Evolutionary conservation across 2,797 vertebrate species (phyloP).

Genomic region (Myripristis murdjan): DNA sequence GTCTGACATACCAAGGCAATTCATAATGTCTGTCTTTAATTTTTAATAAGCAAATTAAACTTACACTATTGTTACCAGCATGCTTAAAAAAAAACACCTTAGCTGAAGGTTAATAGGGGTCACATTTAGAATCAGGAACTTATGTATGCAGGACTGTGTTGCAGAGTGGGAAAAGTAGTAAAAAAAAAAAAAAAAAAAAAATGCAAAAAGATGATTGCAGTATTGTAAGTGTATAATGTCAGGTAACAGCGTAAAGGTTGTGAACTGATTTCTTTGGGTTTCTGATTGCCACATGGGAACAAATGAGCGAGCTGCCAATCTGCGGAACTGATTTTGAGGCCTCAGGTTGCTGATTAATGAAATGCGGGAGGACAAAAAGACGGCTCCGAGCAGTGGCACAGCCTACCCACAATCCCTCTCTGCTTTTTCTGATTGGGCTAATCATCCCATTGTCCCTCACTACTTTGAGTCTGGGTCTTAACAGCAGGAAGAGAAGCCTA

Average conservation of each 20-base stretch:
- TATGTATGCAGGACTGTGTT: conserved; percentile 41
- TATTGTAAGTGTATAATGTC: conserved; percentile 57
- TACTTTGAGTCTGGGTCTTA: conserved; percentile 58
- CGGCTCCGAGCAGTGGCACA: conserved; percentile 48
- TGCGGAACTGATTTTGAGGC: conserved; percentile 72
- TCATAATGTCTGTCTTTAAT: conserved; percentile 16
- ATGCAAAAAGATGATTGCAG: conserved; percentile 52
- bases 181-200: conserved; percentile 49
- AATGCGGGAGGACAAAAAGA: conserved; percentile 80
- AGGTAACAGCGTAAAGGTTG: conserved; percentile 66
- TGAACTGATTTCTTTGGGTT: conserved; percentile 68
- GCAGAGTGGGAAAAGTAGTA: conserved; percentile 1
- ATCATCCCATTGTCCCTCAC: conserved; percentile 83
- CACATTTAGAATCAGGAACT: conserved; percentile 33
- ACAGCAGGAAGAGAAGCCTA: conserved; percentile 46
- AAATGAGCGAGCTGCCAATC: conserved; percentile 77
- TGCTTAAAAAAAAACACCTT: conserved; percentile 10
- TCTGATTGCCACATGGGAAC: conserved; percentile 78
- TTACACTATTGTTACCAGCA: conserved; percentile 42
- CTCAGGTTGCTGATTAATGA: conserved; percentile 82
- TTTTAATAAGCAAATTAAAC: conserved; percentile 45
- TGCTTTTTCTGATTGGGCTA: conserved; percentile 83
- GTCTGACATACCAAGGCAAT: conserved; percentile 12
- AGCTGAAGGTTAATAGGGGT: conserved; percentile 70
- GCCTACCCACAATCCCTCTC: conserved; percentile 76